Evolutionary conservation across 2,888 invertebrate genomes (phyloP), one percentile per base, ranked within the genome.

Genomic region (Hypomecis atomaria): DNA sequence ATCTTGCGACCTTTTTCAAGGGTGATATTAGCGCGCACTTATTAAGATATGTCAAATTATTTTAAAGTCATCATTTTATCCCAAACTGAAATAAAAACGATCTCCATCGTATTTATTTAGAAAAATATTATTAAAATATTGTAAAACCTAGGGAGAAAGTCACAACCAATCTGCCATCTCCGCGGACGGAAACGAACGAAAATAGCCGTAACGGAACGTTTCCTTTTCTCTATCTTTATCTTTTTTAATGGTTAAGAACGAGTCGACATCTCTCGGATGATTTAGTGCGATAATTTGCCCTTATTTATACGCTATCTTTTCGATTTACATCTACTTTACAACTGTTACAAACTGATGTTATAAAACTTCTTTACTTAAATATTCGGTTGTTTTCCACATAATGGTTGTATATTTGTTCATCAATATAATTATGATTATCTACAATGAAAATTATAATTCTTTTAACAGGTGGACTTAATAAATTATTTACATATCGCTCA

Each of bases 121-220:
- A 50, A n/a, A 13, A 38, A 38, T 11, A 37, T 40, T 48, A 23
- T 13, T 42, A 69, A 67, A 62, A 65, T 54, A n/a, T n/a, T n/a
- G n/a, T n/a, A 62, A 44, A 49, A 50, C 36, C 42, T 59, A 45
- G 34, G 54, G 47, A 57, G 56, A 57, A 48, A 67, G 71, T 67
- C 59, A 49, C 59, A 58, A 60, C 70, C 71, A 71, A 74, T 73
- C 72, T 66, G 60, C 66, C 71, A 71, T 75, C 71, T 73, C 62
- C 56, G 70, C 69, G 75, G 75, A 76, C 87, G 88, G 87, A 88
- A 85, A 83, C 78, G 76, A 68, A 78, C 83, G 73, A 75, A 85
- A 87, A 88, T 87, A 87, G 72, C 79, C 78, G 78, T 75, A 79
- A 71, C 77, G 71, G 65, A 72, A 63, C 70, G 64, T 40, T 70